A percentile compares a stretch with the other conserved stretches of the same genome.
Conservation (phyloP, 2,797 vertebrate species). For the Eulemur albifrons region DNA sequence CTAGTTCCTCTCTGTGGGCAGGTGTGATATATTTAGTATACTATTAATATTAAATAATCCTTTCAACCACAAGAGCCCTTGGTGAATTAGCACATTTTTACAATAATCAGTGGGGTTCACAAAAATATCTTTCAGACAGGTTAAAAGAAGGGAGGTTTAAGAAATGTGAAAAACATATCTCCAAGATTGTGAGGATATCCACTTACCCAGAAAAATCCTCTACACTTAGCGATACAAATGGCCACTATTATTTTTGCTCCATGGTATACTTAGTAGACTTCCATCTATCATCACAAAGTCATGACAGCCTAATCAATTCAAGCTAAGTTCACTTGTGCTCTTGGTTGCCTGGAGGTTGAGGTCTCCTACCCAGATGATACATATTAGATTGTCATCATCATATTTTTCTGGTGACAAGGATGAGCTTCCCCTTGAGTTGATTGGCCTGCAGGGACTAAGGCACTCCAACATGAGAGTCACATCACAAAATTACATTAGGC, state of each 20-base stretch:
- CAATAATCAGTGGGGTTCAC: neutral
- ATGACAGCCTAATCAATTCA: slow-evolving; percentile 44
- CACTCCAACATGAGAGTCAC: slow-evolving; percentile 13
- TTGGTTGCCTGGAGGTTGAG: slow-evolving; percentile 32
- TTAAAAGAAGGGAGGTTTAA: neutral
- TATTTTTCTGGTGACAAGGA: slow-evolving; percentile 38
- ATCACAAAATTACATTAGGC: slow-evolving; percentile 53
- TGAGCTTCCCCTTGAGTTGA: slow-evolving; percentile 36
- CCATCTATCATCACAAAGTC: slow-evolving; percentile 4
- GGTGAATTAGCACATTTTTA: neutral
- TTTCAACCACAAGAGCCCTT: neutral
- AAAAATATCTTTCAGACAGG: neutral
- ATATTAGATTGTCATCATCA: slow-evolving; percentile 63
- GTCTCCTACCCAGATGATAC: neutral
- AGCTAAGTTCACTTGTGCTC: slow-evolving; percentile 44
- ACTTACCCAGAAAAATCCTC: neutral
- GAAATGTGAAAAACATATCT: neutral
- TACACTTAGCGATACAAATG: neutral
- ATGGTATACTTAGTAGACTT: neutral
- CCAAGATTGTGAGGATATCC: neutral
- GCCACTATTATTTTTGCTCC: neutral
- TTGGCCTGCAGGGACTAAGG: slow-evolving; percentile 42
- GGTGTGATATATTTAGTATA: neutral
- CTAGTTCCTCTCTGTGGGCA: neutral
- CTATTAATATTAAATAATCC: neutral